These are phyloP conservation scores for Beaufortia kweichowensis DNA, from an alignment of 2,113 vertebrate species.

Conservation along the genomic window DNA sequence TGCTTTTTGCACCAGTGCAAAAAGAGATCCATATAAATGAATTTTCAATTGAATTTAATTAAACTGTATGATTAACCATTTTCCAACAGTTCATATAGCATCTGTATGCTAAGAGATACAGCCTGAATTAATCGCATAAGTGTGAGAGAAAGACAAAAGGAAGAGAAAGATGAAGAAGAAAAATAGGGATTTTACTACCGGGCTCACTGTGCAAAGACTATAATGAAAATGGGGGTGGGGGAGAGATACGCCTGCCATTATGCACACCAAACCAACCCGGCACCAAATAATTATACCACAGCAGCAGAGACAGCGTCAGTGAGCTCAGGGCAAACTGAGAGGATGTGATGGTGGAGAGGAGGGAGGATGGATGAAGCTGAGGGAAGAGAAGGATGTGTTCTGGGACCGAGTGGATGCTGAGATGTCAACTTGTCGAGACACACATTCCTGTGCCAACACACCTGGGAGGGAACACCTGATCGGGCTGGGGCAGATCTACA, in stretches of 20 bases:
- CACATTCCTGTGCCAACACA: constrained; percentile 20
- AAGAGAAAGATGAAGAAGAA: too few relatives aligned
- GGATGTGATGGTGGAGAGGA: not conserved
- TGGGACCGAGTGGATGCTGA: constrained; percentile 11
- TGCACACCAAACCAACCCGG: constrained; percentile 19
- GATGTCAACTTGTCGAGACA: constrained; percentile 9
- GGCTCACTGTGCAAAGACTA: too few relatives aligned
- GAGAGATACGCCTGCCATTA: not conserved
- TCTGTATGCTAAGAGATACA: too few relatives aligned
- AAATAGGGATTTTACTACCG: too few relatives aligned
- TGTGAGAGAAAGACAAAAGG: too few relatives aligned
- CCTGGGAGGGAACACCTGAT: constrained; percentile 12
- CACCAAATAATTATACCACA: not conserved
- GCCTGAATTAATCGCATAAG: too few relatives aligned
- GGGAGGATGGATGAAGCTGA: not conserved
- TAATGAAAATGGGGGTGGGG: too few relatives aligned
- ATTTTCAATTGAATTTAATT: too few relatives aligned
- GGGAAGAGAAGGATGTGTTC: not conserved
- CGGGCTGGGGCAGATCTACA: not conserved
- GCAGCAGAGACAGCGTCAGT: not conserved
- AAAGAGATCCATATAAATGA: too few relatives aligned
- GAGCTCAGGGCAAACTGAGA: not conserved
- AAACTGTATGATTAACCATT: too few relatives aligned
- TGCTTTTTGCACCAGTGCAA: too few relatives aligned
- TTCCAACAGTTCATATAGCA: too few relatives aligned